Evolutionary conservation across 2,888 invertebrate species (phyloP), one percentile per base, ranked within the genome.

Genomic region (Neoascia interrupta): DNA sequence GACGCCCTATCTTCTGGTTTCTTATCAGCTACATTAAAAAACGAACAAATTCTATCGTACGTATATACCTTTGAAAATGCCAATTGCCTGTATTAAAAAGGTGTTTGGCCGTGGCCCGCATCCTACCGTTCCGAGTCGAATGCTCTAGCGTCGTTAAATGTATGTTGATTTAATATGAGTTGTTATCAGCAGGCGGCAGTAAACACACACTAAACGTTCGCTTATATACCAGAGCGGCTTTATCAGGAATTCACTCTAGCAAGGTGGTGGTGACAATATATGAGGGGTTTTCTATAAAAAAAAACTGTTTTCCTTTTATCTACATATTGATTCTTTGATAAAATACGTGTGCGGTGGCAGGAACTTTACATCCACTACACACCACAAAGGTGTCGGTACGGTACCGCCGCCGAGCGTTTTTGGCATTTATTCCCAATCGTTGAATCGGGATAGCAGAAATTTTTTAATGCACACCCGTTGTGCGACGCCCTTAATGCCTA

Each of bases 321-420:
- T 61, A 47, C 53, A 64, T 79, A 79, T 79, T 79, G 79, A 79
- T 79, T 70, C 36, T 79, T 79, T 79, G 79, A 79, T 79, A 73
- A 79, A 61, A 79, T 23, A n/a, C 41, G 36, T 41, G 39, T 23
- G 69, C 56, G 60, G 39, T 68, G 60, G 39, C 49, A 66, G 47
- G 34, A 64, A 76, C 37, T 41, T 58, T 47, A 63, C 51, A 70
- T n/a, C n/a, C n/a, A n/a, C n/a, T n/a, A n/a, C n/a, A n/a, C n/a
- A n/a, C n/a, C n/a, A n/a, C n/a, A n/a, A n/a, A n/a, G n/a, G n/a
- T n/a, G n/a, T n/a, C n/a, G n/a, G n/a, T n/a, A n/a, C n/a, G n/a
- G n/a, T n/a, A n/a, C n/a, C n/a, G n/a, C n/a, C n/a, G n/a, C n/a
- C n/a, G n/a, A n/a, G n/a, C n/a, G 56, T 39, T 53, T 54, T 68